Conservation (phyloP, 2,888 invertebrate genomes). For the Nephrotoma appendiculata region DNA sequence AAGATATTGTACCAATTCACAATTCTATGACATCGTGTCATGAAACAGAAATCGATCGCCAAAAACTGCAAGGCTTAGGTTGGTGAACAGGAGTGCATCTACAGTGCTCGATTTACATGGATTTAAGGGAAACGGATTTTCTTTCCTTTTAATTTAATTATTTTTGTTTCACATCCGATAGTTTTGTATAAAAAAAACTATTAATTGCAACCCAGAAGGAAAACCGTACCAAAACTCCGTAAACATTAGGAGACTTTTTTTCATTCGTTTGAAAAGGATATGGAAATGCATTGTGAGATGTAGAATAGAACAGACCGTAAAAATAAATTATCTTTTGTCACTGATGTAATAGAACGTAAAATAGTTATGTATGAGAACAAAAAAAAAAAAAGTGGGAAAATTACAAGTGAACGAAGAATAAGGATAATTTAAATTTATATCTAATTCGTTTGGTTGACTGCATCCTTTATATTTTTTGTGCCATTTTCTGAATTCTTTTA, state of each 20-base stretch:
- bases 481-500: background rate
- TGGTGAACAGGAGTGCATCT: too few relatives aligned
- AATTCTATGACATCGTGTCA: too few relatives aligned
- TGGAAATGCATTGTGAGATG: background rate
- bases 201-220: background rate
- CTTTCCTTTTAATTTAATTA: background rate
- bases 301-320: background rate
- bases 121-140: background rate
- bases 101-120: background rate
- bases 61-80: too few relatives aligned
- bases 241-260: background rate
- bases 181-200: background rate
- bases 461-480: background rate
- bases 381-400: background rate
- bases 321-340: background rate
- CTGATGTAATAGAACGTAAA: background rate
- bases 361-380: background rate
- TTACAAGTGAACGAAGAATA: background rate
- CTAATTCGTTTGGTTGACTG: background rate
- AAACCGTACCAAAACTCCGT: background rate
- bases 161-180: background rate
- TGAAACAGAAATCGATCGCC: too few relatives aligned
- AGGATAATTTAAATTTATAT: background rate
- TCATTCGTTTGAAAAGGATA: background rate
- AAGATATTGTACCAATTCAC: too few relatives aligned